Evolutionary conservation across 2,113 vertebrate species (phyloP).

Genomic region (Speoplatyrhinus poulsoni): DNA sequence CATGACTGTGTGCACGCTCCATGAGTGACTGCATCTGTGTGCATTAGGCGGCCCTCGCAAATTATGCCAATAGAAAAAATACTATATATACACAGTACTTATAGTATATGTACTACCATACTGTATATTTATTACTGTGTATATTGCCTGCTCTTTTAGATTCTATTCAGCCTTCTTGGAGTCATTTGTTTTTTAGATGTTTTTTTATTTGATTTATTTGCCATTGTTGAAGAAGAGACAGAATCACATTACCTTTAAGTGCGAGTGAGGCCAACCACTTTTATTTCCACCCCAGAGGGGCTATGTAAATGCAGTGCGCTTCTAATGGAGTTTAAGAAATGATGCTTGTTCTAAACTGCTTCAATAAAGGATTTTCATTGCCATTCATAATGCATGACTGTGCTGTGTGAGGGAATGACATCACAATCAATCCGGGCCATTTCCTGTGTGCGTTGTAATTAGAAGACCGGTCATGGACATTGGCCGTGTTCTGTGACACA

Average conservation of each 20-base stretch:
- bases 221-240: no score
- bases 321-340: background rate
- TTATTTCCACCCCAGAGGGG: background rate
- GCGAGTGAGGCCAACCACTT: background rate
- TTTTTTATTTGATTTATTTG: no score
- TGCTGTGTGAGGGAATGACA: background rate
- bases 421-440: background rate
- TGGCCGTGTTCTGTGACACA: constrained; percentile 1
- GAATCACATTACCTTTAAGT: background rate
- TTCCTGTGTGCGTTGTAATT: constrained; percentile 1
- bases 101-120: no score
- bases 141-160: no score
- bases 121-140: no score
- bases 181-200: no score
- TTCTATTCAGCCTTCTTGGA: no score
- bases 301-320: background rate
- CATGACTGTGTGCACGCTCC: constrained; percentile 35
- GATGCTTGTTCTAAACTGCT: background rate
- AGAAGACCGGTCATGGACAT: background rate
- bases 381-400: background rate
- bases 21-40: constrained; percentile 28
- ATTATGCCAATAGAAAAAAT: background rate
- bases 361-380: background rate
- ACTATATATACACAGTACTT: no score
- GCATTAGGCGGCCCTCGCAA: constrained; percentile 27